Evolutionary conservation across 2,888 invertebrate genomes (phyloP), one percentile per base, ranked within the genome.

Genomic region (Acronicta leporina): DNA sequence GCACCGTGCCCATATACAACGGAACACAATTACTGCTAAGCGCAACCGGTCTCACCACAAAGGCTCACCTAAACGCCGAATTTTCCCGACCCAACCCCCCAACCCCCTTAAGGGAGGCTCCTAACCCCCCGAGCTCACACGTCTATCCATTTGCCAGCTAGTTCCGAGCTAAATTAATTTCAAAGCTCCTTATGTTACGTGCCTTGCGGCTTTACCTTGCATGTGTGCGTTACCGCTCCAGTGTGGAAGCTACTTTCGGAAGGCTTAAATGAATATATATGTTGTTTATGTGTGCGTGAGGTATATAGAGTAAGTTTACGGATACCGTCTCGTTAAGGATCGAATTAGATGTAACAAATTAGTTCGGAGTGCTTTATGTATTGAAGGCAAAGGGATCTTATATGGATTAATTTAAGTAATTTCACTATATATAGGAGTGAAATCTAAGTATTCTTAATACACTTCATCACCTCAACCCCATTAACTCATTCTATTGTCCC

Each of bases 121-220:
- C 76, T 77, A 73, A 85, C 73, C 85, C 85, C 91, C 83, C 82
- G 82, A 85, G 89, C 92, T 92, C 94, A 94, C 94, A 94, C 94
- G 94, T 94, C 94, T 94, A 94, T 94, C 94, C 94, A 94, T 94
- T 94, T 94, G 94, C 94, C 92, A 94, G 94, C 94, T 94, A 94
- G 94, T 94, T 94, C 94, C 92, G 91, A 92, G 94, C 94, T 94
- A 94, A 94, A 94, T 94, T 94, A 94, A 94, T 94, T 94, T 94
- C 94, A 92, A 94, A 94, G 94, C 94, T 94, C 94, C 94, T 94
- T 94, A 94, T 92, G 94, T 93, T 94, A 93, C 94, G 94, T 94
- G 93, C 94, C 94, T 93, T 94, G 94, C 92, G 94, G 94, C 93
- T 94, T 94, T 92, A 81, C 79, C 81, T 57, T 83, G 79, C 69